Evolutionary conservation across 1,140 invertebrate species (phyloP), one percentile per base, ranked within the genome.

Genomic region (Drosophila cardini): DNA sequence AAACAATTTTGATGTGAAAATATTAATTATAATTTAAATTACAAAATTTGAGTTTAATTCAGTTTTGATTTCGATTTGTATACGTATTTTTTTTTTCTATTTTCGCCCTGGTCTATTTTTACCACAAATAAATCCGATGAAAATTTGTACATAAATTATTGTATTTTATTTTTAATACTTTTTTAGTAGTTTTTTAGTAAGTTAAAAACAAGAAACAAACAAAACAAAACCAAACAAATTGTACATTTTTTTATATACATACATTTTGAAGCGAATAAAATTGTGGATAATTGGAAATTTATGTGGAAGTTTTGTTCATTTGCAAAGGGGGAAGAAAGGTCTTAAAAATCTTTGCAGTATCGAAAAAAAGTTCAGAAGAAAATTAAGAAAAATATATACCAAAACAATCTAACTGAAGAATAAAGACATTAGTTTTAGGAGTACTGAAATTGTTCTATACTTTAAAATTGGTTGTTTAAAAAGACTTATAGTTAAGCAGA

Each of bases 91-190:
- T 36, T 11, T 50, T 77, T 78, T 70, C 48, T 61, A 40, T 64
- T 55, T 65, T 61, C 72, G 56, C 42, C 48, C 34, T 50, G 52
- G 52, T 34, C 52, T 55, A 53, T 60, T 57, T 72, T 26, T 26
- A 26, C 21, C 76, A 76, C 56, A 71, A 85, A 86, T 86, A 86
- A 86, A 87, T 86, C 79, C 80, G 80, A 78, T 87, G 52, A 43
- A 77, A 82, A 86, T 87, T 86, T 87, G 83, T 86, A 86, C 68
- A 86, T 86, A 86, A 86, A 87, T 87, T 86, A 85, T 85, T 85
- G 68, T 75, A 85, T 85, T 84, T 79, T 85, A 84, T 85, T 85
- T 85, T 85, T 86, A 82, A 86, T 89, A 53, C 65, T 40, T 69
- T 26, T 62, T 67, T 69, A 55, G 48, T 80, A 86, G 76, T 62